These are phyloP conservation scores for Lymantria dispar DNA, from an alignment of 2,888 invertebrate genomes.

Conservation along the genomic window DNA sequence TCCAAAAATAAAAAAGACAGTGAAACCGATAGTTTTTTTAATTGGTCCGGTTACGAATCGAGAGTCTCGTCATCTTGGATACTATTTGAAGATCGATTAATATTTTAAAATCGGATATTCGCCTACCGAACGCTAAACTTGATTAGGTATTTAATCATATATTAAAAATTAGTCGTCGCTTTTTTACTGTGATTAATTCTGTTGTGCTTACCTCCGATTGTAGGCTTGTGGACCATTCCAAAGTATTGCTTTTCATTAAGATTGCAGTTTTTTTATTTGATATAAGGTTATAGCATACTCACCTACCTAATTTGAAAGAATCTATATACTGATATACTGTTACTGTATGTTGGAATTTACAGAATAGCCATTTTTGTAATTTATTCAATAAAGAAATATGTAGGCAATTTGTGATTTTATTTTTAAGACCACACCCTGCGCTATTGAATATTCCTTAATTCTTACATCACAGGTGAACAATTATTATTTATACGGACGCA, in stretches of 20 bases:
- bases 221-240: slow-evolving; percentile 65
- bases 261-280: slow-evolving; percentile 41
- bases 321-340: slow-evolving; percentile 55
- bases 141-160: slow-evolving; percentile 25
- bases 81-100: slow-evolving; percentile 22
- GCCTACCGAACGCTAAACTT: slow-evolving; percentile 32
- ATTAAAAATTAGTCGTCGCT: slow-evolving; percentile 21
- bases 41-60: slow-evolving; percentile 22
- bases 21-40: slow-evolving; percentile 13
- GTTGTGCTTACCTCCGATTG: slow-evolving; percentile 36
- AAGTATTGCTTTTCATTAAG: slow-evolving; percentile 39
- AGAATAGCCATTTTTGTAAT: slow-evolving; percentile 66
- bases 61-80: slow-evolving; percentile 27
- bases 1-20: slow-evolving; percentile 7
- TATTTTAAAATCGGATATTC: slow-evolving; percentile 26
- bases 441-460: too few species aligned
- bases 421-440: slow-evolving; percentile 9
- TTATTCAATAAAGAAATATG: slow-evolving; percentile 74
- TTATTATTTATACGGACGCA: too few species aligned
- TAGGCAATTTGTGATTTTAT: slow-evolving; percentile 55
- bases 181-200: slow-evolving; percentile 35
- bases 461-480: too few species aligned
- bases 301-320: slow-evolving; percentile 43
- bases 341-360: slow-evolving; percentile 55
- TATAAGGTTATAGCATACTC: slow-evolving; percentile 54